phyloP scores from a whole-genome alignment of 2,888 invertebrate species.

The Morpho helenor region DNA sequence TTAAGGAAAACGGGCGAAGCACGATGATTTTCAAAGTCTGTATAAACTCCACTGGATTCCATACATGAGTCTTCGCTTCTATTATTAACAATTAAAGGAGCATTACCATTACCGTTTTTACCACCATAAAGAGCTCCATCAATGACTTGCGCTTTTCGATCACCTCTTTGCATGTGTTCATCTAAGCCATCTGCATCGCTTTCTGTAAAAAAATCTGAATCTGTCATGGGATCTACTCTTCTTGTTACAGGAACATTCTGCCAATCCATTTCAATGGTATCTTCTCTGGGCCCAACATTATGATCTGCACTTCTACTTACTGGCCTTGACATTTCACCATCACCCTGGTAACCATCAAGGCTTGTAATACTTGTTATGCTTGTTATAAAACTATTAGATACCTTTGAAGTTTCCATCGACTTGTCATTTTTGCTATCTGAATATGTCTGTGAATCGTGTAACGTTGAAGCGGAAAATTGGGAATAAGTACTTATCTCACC shows the following conservation, averaged over 20 bases:
- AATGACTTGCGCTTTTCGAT: conserved; percentile 89
- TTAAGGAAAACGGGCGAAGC: conserved; percentile 71
- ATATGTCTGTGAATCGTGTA: conserved; percentile 77
- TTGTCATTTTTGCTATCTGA: conserved; percentile 81
- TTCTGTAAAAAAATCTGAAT: conserved; percentile 94
- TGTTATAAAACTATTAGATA: conserved; percentile 88
- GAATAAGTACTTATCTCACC: conserved; percentile 79
- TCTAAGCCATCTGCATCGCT: conserved; percentile 93
- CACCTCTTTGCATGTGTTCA: conserved; percentile 83
- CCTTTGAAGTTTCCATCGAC: conserved; percentile 81
- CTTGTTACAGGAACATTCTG: conserved; percentile 81
- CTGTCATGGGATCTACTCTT: conserved; percentile 92
- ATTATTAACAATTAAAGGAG: conserved; percentile 75
- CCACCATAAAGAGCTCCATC: conserved; percentile 94
- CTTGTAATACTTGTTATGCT: conserved; percentile 95
- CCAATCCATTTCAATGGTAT: conserved; percentile 77
- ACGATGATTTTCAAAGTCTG: conserved; percentile 87
- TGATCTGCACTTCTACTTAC: conserved; percentile 90
- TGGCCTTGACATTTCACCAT: conserved; percentile 93
- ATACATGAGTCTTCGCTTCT: conserved; percentile 87
- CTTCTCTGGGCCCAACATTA: conserved; percentile 79
- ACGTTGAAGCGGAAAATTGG: conserved; percentile 68
- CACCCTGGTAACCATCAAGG: conserved; percentile 95
- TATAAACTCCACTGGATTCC: conserved; percentile 94
- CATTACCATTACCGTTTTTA: conserved; percentile 75